phyloP scores from a whole-genome alignment of 2,888 invertebrate species.

The Mimumesa dahlbomi region DNA sequence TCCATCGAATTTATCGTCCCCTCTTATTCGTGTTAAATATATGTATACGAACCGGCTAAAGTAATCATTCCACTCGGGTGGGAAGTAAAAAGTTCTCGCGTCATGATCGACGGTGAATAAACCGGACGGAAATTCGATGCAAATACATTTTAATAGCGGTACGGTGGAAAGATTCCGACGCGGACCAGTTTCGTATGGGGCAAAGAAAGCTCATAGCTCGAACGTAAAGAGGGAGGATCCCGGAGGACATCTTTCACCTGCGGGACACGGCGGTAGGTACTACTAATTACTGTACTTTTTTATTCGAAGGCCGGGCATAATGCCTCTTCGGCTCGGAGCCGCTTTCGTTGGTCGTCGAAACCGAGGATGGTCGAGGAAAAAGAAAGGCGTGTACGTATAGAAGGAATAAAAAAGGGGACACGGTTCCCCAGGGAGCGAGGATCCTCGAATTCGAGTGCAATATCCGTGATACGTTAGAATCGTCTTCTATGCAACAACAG shows the following conservation, averaged over 20 bases:
- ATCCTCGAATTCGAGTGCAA: slow-evolving; percentile 23
- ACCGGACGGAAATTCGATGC: no score
- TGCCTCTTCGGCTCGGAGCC: slow-evolving; percentile 22
- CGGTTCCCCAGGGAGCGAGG: slow-evolving; percentile 2
- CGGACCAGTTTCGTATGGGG: no score
- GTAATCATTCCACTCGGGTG: no score
- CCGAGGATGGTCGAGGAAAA: slow-evolving; percentile 26
- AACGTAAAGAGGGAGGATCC: slow-evolving; percentile 33
- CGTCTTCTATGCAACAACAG: slow-evolving; percentile 31
- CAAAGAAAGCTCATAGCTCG: slow-evolving; percentile 23
- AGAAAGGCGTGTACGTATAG: slow-evolving; percentile 10
- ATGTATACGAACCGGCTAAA: no score
- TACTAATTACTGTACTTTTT: slow-evolving; percentile 65
- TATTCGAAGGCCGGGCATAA: slow-evolving; percentile 56
- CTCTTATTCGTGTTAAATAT: no score
- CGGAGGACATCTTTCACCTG: slow-evolving; percentile 43
- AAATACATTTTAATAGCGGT: no score
- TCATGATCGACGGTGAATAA: no score
- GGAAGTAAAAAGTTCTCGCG: no score
- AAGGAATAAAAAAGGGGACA: slow-evolving; percentile 37
- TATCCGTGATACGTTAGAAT: slow-evolving; percentile 44
- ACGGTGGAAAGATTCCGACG: no score
- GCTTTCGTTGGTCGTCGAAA: slow-evolving; percentile 5
- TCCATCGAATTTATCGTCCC: no score
- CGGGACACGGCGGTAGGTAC: slow-evolving; percentile 65